A percentile compares a stretch with the other conserved stretches of the same genome.
Conservation (phyloP, 2,113 vertebrate genomes). For the Drymodes brunneopygia region DNA sequence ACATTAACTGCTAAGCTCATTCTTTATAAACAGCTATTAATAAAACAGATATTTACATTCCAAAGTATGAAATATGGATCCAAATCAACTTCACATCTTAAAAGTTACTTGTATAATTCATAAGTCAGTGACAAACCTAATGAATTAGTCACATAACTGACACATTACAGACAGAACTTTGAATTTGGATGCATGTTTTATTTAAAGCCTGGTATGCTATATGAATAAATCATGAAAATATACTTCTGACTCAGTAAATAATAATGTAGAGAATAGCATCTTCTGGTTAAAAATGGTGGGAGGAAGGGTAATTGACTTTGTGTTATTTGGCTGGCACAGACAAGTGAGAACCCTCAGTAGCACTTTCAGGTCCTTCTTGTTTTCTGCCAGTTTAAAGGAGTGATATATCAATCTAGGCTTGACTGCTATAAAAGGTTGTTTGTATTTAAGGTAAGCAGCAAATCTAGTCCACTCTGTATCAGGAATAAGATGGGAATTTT, state of each 20-base stretch:
- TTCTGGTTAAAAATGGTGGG: neutral
- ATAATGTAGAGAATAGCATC: constrained; percentile 44
- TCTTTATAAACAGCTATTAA: constrained; percentile 51
- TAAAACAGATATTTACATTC: constrained; percentile 56
- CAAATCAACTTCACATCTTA: constrained; percentile 1
- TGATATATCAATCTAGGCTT: neutral
- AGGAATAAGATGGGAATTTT: neutral
- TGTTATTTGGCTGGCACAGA: neutral
- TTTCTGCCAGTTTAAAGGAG: neutral
- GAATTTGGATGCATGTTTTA: constrained; percentile 50
- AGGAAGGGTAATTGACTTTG: neutral
- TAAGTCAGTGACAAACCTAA: constrained; percentile 54
- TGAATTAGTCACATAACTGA: constrained; percentile 68
- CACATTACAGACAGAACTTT: constrained; percentile 43
- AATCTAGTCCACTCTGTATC: neutral
- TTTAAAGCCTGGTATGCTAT: constrained; percentile 45
- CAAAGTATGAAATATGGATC: constrained; percentile 44
- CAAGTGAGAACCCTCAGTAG: neutral
- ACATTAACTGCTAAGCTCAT: neutral
- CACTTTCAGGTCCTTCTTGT: neutral
- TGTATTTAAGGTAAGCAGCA: neutral
- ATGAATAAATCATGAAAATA: constrained; percentile 64
- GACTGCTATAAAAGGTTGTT: neutral
- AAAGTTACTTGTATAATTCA: constrained; percentile 60
- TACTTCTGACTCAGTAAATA: constrained; percentile 60